Base-by-base conservation (phyloP, 2,113 vertebrate genomes). In the Steatornis caripensis region DNA sequence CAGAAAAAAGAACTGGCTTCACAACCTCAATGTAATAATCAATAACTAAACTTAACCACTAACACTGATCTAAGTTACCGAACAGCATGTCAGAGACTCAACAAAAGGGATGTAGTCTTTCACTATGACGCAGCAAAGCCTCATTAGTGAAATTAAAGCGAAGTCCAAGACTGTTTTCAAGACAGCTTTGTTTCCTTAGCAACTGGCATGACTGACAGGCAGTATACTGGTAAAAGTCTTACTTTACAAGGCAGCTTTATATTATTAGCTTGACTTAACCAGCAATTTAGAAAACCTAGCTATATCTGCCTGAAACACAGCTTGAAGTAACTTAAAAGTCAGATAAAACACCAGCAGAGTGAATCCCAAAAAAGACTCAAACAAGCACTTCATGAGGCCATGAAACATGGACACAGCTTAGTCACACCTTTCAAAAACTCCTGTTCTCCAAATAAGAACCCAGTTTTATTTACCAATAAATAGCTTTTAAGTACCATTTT, bases 71-170 rank as follows among this genome's bases (percentile, higher is more conserved):
- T 55, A 71, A 88, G 62, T 85, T 37, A 94, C 54, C 76, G 70
- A 96, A 93, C 64, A 87, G 26, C 39, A n/a, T 6, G 29, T 46
- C 61, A 64, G n/a, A 83, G 30, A 53, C 84, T 79, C 74, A 65
- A 36, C 83, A 93, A 91, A 89, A 89, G 29, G 61, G 72, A 87
- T 77, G n/a, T 76, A 71, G 82, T 69, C 60, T 85, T 77, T 82
- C 61, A 83, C n/a, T 77, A 29, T 49, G 43, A 89, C 4, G 6
- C 30, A 93, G 77, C 49, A 82, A 94, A 95, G 80, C 79, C 96
- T 95, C 68, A 37, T 85, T 96, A 97, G 87, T 39, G 89, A 95
- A 97, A 95, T 89, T 96, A 96, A 97, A 96, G 87, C 95, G 93
- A 97, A 98, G 90, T 94, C 76, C 84, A 92, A 86, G 39, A 96